Evolutionary conservation across 2,888 invertebrate genomes (phyloP).

Genomic region (Mactromeris polynyma): DNA sequence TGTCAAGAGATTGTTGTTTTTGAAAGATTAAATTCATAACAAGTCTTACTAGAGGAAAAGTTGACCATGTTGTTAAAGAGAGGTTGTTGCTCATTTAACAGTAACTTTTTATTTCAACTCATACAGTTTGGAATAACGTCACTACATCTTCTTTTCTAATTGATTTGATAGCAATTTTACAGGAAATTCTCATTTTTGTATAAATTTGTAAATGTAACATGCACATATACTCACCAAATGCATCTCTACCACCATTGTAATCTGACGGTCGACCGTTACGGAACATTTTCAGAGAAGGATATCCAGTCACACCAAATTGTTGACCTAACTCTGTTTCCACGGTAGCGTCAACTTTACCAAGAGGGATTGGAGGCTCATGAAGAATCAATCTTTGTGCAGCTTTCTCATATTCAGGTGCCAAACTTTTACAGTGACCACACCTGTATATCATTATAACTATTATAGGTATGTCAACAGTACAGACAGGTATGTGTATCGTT

Average conservation of each 20-base stretch:
- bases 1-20: too few relatives aligned
- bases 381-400: constrained; percentile 88
- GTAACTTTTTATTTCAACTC: too few relatives aligned
- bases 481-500: too few relatives aligned
- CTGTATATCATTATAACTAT: constrained; percentile 81
- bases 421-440: constrained; percentile 89
- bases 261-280: constrained; percentile 87
- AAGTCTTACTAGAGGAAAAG: too few relatives aligned
- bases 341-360: constrained; percentile 89
- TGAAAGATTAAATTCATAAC: too few relatives aligned
- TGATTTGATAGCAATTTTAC: too few relatives aligned
- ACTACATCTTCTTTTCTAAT: too few relatives aligned
- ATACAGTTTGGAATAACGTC: too few relatives aligned
- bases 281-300: constrained; percentile 89
- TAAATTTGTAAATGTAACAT: too few relatives aligned
- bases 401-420: constrained; percentile 89
- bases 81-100: too few relatives aligned
- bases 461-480: background rate
- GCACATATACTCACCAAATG: constrained; percentile 82
- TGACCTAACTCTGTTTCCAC: constrained; percentile 88
- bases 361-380: constrained; percentile 86
- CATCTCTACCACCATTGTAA: constrained; percentile 88
- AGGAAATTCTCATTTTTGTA: too few relatives aligned
- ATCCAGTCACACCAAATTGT: constrained; percentile 88
- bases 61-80: too few relatives aligned